Conservation (phyloP, 2,888 invertebrate genomes). For the Diogma glabrata region DNA sequence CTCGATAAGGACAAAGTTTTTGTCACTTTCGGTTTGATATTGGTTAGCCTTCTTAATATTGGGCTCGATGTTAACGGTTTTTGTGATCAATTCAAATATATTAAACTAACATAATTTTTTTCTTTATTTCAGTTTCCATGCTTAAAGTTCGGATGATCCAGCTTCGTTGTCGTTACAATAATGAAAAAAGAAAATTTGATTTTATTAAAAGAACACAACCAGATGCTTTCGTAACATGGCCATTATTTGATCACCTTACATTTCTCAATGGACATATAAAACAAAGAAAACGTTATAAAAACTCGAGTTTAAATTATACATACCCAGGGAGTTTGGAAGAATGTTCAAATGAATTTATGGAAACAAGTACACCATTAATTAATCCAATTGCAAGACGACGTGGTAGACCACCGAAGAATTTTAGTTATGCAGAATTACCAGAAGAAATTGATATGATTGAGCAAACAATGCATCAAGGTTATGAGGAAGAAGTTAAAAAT, state of each 20-base stretch:
- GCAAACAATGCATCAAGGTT: not conserved
- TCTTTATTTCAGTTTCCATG: slow-evolving; percentile 2
- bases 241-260: slow-evolving; percentile 3
- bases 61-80: no score
- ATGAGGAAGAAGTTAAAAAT: no score
- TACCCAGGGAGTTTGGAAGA: no score
- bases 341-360: not conserved
- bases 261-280: slow-evolving; percentile 3
- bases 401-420: slow-evolving; percentile 3
- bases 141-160: slow-evolving; percentile 5
- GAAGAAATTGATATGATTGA: slow-evolving; percentile 2
- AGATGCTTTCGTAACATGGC: not conserved
- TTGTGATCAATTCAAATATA: not conserved
- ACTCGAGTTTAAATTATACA: not conserved
- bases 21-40: no score
- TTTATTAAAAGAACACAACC: not conserved
- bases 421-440: not conserved
- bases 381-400: not conserved
- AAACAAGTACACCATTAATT: not conserved
- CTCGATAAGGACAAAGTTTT: no score
- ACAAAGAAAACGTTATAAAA: slow-evolving; percentile 3
- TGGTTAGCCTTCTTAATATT: no score
- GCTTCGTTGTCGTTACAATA: slow-evolving; percentile 5
- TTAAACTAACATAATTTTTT: not conserved
- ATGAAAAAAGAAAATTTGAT: slow-evolving; percentile 7